These are phyloP conservation scores for Setipinna tenuifilis DNA, from an alignment of 2,797 vertebrate genomes.

Conservation along the genomic window DNA sequence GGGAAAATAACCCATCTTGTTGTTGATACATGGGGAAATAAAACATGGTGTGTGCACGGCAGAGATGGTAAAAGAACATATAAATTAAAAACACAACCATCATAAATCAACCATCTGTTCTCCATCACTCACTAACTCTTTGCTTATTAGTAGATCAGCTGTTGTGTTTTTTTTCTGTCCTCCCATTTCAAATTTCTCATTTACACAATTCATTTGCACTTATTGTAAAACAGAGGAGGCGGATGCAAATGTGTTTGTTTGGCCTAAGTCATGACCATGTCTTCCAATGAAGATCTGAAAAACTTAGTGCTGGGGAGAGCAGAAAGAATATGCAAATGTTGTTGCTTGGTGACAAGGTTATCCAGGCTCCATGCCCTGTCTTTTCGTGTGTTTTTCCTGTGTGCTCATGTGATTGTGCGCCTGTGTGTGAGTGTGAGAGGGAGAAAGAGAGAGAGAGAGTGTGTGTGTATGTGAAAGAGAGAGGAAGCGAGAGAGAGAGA, in stretches of 20 bases:
- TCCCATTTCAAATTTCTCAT: background rate
- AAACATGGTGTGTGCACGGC: background rate
- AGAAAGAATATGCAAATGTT: slow-evolving; percentile 37
- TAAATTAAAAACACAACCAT: background rate
- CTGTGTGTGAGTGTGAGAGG: background rate
- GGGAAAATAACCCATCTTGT: background rate
- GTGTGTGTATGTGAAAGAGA: background rate
- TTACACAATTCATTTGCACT: background rate
- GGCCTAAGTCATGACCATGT: background rate
- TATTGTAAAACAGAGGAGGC: background rate
- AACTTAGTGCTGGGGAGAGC: slow-evolving; percentile 10
- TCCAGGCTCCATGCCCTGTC: slow-evolving; percentile 24
- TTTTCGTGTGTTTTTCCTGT: slow-evolving; percentile 1
- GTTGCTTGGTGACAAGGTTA: slow-evolving; percentile 41
- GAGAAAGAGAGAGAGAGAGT: background rate
- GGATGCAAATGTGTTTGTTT: background rate
- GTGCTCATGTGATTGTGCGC: background rate
- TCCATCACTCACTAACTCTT: background rate
- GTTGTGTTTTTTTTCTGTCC: background rate
- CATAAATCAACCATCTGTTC: background rate
- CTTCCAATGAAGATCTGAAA: slow-evolving; percentile 40
- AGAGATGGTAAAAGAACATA: background rate
- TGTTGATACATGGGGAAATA: background rate
- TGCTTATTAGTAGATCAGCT: background rate
- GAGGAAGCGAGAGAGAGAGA: too few relatives aligned